Conservation (phyloP, 2,888 invertebrate species). For the Phaedon cochleariae region DNA sequence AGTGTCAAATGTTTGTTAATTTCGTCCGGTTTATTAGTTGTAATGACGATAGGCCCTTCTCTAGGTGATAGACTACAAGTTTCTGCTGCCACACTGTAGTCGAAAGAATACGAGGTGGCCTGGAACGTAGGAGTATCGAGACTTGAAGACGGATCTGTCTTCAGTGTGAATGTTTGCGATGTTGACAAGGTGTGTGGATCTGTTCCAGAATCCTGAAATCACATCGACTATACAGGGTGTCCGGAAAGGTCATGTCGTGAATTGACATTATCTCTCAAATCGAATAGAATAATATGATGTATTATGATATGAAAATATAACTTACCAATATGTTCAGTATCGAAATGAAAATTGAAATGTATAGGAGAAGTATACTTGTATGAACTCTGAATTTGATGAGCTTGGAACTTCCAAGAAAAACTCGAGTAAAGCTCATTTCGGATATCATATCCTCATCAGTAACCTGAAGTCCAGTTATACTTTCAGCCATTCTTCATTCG, state of each 20-base stretch:
- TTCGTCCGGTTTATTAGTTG: constrained; percentile 23
- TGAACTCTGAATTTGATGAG: no score
- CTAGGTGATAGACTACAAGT: constrained; percentile 32
- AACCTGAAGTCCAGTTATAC: no score
- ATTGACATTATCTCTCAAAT: no score
- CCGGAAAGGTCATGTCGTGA: no score
- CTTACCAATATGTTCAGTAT: no score
- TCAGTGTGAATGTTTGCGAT: constrained; percentile 53
- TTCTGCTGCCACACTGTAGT: constrained; percentile 58
- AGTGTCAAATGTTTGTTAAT: neutral
- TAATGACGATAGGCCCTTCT: constrained; percentile 24
- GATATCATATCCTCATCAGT: no score
- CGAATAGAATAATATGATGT: no score
- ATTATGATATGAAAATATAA: no score
- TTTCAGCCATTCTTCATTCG: neutral
- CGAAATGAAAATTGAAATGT: no score
- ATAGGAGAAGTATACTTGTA: no score
- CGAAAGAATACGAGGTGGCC: constrained; percentile 61
- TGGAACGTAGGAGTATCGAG: constrained; percentile 63
- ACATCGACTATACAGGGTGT: neutral
- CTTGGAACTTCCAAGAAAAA: no score
- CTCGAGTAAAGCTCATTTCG: no score
- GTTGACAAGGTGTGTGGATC: constrained; percentile 16
- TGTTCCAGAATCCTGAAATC: constrained; percentile 44
- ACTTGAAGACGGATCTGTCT: constrained; percentile 58